Conservation (phyloP, 2,888 invertebrate genomes). For the Heliconius charithonia region DNA sequence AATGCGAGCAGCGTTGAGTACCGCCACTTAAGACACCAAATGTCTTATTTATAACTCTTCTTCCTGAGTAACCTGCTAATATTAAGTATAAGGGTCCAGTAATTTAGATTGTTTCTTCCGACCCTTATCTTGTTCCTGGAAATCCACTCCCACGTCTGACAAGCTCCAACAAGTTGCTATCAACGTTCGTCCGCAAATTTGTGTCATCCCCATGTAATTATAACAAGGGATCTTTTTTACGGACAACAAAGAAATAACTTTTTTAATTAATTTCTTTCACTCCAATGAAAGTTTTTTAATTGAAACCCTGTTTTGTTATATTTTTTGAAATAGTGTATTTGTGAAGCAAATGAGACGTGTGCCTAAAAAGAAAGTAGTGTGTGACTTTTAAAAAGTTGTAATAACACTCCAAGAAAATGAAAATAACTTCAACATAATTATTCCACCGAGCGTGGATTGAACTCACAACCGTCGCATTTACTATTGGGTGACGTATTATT, state of each 20-base stretch:
- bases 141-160: constrained; percentile 9
- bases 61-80: not conserved
- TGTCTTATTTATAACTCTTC: not conserved
- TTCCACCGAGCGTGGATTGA: no score
- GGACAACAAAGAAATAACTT: constrained; percentile 25
- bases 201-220: constrained; percentile 25
- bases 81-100: not conserved
- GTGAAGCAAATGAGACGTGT: not conserved
- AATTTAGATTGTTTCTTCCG: not conserved
- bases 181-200: constrained; percentile 11
- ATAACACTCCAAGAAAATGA: no score
- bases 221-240: constrained; percentile 18
- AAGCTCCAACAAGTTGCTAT: constrained; percentile 4
- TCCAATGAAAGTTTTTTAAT: constrained; percentile 14
- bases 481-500: no score
- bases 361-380: no score
- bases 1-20: not conserved
- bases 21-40: not conserved
- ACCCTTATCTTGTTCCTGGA: not conserved
- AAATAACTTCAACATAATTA: no score
- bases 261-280: constrained; percentile 31
- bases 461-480: no score
- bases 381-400: no score
- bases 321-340: not conserved
- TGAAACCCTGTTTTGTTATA: not conserved